A percentile compares a stretch with the other conserved stretches of the same genome.
These are phyloP conservation scores for Clostera curtula DNA, from an alignment of 2,888 invertebrate species.

Conservation along the genomic window DNA sequence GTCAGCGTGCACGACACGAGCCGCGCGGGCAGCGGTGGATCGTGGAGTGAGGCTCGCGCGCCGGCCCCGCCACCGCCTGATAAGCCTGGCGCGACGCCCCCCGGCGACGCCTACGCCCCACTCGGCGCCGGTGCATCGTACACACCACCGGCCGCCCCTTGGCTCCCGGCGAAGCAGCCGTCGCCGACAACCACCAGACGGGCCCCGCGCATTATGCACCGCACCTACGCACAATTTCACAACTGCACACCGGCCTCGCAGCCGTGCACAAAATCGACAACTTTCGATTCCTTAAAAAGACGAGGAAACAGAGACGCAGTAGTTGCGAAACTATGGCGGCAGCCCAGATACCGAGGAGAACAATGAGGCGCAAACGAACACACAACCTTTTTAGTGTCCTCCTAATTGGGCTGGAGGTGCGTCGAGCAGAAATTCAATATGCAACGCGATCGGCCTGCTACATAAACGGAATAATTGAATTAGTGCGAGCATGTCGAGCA, in stretches of 20 bases:
- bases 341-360: constrained; percentile 61
- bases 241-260: constrained; percentile 41
- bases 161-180: constrained; percentile 39
- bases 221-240: constrained; percentile 66
- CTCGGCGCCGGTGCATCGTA: constrained; percentile 64
- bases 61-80: constrained; percentile 71
- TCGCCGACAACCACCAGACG: constrained; percentile 45
- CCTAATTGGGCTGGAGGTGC: constrained; percentile 65
- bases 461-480: constrained; percentile 70
- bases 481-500: constrained; percentile 54
- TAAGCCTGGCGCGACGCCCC: constrained; percentile 74
- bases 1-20: constrained; percentile 56
- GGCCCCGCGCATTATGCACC: constrained; percentile 59
- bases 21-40: constrained; percentile 62
- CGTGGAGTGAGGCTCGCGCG: constrained; percentile 71
- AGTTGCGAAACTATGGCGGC: constrained; percentile 53
- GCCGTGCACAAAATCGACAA: constrained; percentile 55
- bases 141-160: constrained; percentile 62
- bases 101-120: constrained; percentile 73
- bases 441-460: constrained; percentile 60
- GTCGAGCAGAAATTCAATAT: constrained; percentile 61
- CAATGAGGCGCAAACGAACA: constrained; percentile 62
- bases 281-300: constrained; percentile 71
- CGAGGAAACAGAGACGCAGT: constrained; percentile 47
- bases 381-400: constrained; percentile 62